These are phyloP conservation scores for Acanthis flammea DNA, from an alignment of 2,797 vertebrate genomes.

Conservation along the genomic window DNA sequence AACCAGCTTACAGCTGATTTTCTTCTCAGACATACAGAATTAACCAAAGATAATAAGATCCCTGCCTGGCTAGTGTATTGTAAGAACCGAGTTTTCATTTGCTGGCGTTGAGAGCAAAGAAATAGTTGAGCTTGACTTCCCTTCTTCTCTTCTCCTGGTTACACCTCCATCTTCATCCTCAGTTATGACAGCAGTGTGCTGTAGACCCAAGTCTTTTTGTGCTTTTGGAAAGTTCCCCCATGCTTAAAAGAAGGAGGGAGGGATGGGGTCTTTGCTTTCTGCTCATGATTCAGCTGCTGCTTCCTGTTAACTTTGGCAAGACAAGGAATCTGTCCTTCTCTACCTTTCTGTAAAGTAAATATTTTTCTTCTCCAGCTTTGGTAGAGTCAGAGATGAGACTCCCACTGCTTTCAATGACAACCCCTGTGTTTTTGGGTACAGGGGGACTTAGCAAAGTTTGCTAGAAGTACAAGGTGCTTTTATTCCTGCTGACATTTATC, in stretches of 20 bases:
- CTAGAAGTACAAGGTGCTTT: background rate
- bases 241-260: background rate
- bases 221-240: background rate
- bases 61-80: background rate
- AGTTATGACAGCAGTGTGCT: background rate
- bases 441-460: background rate
- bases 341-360: background rate
- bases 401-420: background rate
- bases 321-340: background rate
- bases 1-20: slow-evolving; percentile 10
- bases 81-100: background rate
- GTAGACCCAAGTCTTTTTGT: background rate
- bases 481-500: background rate
- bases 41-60: background rate
- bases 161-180: background rate
- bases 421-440: background rate
- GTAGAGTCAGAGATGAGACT: background rate
- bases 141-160: background rate
- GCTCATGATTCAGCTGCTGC: background rate
- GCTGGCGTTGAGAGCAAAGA: background rate
- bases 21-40: slow-evolving; percentile 40
- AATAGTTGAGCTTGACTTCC: background rate
- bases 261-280: background rate
- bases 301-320: background rate
- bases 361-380: background rate